These are phyloP conservation scores for Anticlea derivata DNA, from an alignment of 2,888 invertebrate genomes.

Conservation along the genomic window DNA sequence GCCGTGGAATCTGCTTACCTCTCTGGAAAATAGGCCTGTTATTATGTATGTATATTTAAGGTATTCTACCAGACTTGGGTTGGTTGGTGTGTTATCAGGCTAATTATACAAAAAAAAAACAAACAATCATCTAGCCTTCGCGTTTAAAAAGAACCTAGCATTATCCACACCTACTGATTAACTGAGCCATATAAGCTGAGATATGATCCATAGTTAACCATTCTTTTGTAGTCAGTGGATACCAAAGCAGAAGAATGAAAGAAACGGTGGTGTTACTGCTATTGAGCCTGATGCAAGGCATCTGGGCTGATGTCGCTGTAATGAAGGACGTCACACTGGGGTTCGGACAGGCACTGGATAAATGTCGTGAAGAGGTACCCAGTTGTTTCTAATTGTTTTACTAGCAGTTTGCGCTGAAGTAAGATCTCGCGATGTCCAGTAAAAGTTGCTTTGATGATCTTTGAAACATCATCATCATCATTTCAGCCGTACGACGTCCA, in stretches of 20 bases:
- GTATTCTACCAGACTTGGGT: not conserved
- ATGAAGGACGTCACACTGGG: slow-evolving; percentile 78
- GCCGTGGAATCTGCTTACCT: too few relatives aligned
- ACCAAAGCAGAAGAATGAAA: slow-evolving; percentile 16
- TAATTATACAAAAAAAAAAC: slow-evolving; percentile 3
- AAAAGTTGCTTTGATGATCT: too few relatives aligned
- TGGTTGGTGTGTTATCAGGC: not conserved
- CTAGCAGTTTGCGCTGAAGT: too few relatives aligned
- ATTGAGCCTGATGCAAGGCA: slow-evolving; percentile 24
- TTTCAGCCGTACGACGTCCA: too few relatives aligned
- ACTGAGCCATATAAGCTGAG: slow-evolving; percentile 10
- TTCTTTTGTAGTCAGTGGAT: not conserved
- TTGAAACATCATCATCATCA: too few relatives aligned
- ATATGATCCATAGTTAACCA: not conserved
- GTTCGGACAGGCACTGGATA: slow-evolving; percentile 71
- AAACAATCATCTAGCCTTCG: slow-evolving; percentile 16
- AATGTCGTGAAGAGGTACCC: slow-evolving; percentile 60
- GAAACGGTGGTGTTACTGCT: slow-evolving; percentile 25
- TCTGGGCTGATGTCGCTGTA: slow-evolving; percentile 50
- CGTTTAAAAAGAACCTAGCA: slow-evolving; percentile 1
- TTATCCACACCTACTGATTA: slow-evolving; percentile 16
- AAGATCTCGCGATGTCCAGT: too few relatives aligned
- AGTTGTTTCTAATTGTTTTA: too few relatives aligned
- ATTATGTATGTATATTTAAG: too few relatives aligned
- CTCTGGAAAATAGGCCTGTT: too few relatives aligned